Conservation (phyloP, 1,140 invertebrate species). For the Macrocentrus cingulum region DNA sequence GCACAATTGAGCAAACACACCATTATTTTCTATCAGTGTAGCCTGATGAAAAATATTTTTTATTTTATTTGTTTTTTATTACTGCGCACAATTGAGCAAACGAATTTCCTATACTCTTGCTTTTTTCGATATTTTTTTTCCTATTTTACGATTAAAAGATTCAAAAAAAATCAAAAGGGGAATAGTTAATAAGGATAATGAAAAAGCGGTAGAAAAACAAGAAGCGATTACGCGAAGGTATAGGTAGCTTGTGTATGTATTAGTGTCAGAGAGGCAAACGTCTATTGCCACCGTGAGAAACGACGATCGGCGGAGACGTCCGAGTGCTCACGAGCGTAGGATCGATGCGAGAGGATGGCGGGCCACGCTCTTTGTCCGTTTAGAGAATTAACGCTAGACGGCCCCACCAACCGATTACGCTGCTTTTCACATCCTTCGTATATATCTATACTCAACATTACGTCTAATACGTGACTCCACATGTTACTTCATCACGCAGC, state of each 20-base stretch:
- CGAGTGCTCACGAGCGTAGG: constrained; percentile 8
- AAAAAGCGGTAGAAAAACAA: constrained; percentile 8
- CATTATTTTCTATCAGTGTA: too few species aligned
- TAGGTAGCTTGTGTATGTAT: too few species aligned
- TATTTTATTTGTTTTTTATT: too few species aligned
- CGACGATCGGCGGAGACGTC: constrained; percentile 10
- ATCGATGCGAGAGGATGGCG: constrained; percentile 16
- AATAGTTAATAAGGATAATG: constrained; percentile 9
- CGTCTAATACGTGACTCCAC: neutral
- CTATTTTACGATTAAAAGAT: too few species aligned
- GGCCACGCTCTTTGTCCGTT: constrained; percentile 14
- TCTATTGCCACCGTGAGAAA: too few species aligned
- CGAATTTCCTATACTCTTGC: too few species aligned
- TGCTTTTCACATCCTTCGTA: constrained; percentile 10
- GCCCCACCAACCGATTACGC: constrained; percentile 19
- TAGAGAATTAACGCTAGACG: constrained; percentile 20
- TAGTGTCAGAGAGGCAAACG: neutral
- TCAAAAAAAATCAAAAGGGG: neutral
- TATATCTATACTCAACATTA: constrained; percentile 1
- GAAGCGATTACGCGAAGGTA: constrained; percentile 16
- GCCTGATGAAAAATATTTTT: too few species aligned
- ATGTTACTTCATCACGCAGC: too few species aligned
- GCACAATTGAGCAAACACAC: too few species aligned
- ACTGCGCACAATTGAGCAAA: too few species aligned
- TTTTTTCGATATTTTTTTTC: too few species aligned